Evolutionary conservation across 2,888 invertebrate species (phyloP), one percentile per base, ranked within the genome.

Genomic region (Theretra japonica): DNA sequence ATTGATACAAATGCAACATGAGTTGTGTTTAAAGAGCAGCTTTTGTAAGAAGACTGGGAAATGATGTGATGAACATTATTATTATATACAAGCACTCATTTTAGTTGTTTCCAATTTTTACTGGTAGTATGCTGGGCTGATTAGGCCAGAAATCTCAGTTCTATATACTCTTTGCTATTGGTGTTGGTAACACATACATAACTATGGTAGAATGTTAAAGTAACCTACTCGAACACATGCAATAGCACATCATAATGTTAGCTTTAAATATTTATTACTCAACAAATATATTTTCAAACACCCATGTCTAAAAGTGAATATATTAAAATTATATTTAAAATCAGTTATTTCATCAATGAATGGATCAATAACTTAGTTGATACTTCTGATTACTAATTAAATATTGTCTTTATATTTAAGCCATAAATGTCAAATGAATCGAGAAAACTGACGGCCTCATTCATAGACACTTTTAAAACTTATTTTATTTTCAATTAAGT

Each of bases 1-100:
- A 48, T 48, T 58, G 28, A 59, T 28, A 30, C 59, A 30, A 7
- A 60, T 60, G 28, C n/a, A 60, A 60, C 59, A 19, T n/a, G n/a
- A 60, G 30, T 60, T 60, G 59, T 30, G 59, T 60, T 28, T 19
- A 60, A 41, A 65, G 65, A 48, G 65, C 65, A 65, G 65, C 65
- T 65, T 48, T 65, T 65, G 25, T 15, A 41, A 65, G 48, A 65
- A 48, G 48, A 65, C 65, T 65, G 65, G 65, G 0, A 8, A 62
- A 33, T n/a, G 8, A 62, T 21, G 33, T 11, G 6, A 62, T n/a
- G 62, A 62, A n/a, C n/a, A n/a, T 33, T 5, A 21, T 48, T 65
- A 23, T 23, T 65, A 60, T 23, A 48, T 41, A 65, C 17, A 21
- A 62, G 21, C 33, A 65, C 65, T 65, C 17, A 41, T 65, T 65